A percentile compares a stretch with the other conserved stretches of the same genome.
phyloP scores from a whole-genome alignment of 1,140 invertebrate species.

The Acromyrmex echinatior region DNA sequence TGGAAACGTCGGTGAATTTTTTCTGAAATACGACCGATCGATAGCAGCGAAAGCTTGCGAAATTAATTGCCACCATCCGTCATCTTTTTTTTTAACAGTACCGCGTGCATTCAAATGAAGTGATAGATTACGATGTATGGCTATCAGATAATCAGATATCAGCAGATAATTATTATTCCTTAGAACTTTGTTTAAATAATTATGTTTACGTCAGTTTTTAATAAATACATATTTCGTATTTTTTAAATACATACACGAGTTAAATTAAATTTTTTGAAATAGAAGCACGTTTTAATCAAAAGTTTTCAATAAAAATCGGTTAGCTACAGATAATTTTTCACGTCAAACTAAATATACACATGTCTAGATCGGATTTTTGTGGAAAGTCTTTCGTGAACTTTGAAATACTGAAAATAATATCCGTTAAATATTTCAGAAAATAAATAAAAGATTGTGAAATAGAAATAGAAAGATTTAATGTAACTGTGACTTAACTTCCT shows the following conservation, averaged over 20 bases:
- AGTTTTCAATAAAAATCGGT: conserved; percentile 28
- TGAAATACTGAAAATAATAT: background rate
- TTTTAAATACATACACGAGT: background rate
- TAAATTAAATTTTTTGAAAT: conserved; percentile 34
- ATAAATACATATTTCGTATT: conserved; percentile 1
- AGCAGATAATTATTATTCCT: conserved; percentile 14
- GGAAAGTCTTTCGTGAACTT: background rate
- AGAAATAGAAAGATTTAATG: background rate
- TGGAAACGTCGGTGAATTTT: conserved; percentile 28
- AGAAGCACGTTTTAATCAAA: conserved; percentile 17
- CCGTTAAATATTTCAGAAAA: background rate
- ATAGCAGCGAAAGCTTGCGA: conserved; percentile 44
- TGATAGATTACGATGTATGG: background rate
- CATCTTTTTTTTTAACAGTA: conserved; percentile 47
- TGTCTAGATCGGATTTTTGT: background rate
- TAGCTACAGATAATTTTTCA: background rate
- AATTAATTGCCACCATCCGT: conserved; percentile 54
- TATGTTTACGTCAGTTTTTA: background rate
- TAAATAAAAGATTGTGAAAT: background rate
- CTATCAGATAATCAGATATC: background rate
- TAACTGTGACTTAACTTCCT: background rate
- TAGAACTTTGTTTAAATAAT: background rate
- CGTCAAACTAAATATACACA: conserved; percentile 16
- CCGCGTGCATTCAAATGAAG: background rate
- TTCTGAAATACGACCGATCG: conserved; percentile 42